phyloP scores from a whole-genome alignment of 2,888 invertebrate genomes.

The Alentia gelatinosa region DNA sequence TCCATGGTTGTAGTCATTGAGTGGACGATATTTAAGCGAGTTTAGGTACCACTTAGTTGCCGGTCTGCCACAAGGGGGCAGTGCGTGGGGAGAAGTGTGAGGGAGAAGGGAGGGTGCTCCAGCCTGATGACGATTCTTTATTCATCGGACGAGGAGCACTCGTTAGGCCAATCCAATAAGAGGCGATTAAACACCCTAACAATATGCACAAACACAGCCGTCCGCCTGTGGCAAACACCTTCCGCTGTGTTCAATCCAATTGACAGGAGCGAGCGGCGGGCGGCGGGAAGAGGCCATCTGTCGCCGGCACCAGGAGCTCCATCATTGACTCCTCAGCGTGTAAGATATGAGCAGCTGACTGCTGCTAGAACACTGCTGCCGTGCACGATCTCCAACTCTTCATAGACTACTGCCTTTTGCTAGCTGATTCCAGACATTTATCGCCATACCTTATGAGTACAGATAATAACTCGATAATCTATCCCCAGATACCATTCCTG shows the following conservation, averaged over 20 bases:
- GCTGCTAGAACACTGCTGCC: too few relatives aligned
- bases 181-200: constrained; percentile 43
- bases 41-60: too few relatives aligned
- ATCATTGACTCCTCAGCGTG: background rate
- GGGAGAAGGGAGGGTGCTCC: background rate
- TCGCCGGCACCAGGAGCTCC: background rate
- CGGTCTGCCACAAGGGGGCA: too few relatives aligned
- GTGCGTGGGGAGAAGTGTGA: background rate
- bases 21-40: too few relatives aligned
- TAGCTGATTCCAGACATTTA: too few relatives aligned
- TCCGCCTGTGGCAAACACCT: constrained; percentile 33
- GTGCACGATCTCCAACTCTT: too few relatives aligned
- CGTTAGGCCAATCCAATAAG: constrained; percentile 53
- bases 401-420: too few relatives aligned
- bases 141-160: background rate
- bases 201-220: constrained; percentile 45
- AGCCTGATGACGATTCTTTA: background rate
- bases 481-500: too few relatives aligned
- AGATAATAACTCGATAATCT: too few relatives aligned
- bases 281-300: constrained; percentile 4
- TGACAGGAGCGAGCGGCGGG: background rate
- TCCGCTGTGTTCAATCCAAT: constrained; percentile 23
- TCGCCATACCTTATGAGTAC: too few relatives aligned
- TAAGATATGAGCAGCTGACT: too few relatives aligned
- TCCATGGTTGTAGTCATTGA: too few relatives aligned